A percentile compares a stretch with the other conserved stretches of the same genome.
These are phyloP conservation scores for Apteryx mantelli DNA, from an alignment of 2,113 vertebrate species.

Conservation along the genomic window DNA sequence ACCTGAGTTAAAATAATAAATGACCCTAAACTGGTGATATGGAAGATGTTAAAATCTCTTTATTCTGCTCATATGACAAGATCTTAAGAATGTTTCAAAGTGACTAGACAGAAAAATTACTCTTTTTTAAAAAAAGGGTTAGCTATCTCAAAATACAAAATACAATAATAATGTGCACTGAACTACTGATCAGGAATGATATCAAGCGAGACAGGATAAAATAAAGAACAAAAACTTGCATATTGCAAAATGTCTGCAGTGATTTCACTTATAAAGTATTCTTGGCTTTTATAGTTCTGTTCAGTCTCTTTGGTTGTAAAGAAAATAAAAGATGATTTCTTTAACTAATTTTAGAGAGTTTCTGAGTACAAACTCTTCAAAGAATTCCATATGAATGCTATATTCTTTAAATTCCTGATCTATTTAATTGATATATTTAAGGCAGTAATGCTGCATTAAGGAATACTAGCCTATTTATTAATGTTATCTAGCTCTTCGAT, in stretches of 20 bases:
- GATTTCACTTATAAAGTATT: neutral
- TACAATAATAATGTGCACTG: neutral
- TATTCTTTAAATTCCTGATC: neutral
- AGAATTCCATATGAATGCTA: neutral
- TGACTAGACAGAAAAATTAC: neutral
- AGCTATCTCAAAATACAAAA: neutral
- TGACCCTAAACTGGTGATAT: neutral
- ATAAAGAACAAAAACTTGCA: neutral
- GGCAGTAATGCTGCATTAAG: neutral
- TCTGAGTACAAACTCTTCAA: neutral
- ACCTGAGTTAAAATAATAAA: neutral
- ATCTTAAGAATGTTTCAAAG: neutral
- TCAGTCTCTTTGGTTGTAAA: neutral
- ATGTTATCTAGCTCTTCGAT: neutral
- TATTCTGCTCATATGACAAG: neutral
- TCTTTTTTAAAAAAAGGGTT: neutral
- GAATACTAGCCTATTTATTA: neutral
- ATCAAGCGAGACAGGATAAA: neutral
- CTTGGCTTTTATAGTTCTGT: neutral
- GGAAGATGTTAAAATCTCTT: neutral
- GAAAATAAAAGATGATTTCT: neutral
- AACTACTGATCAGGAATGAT: neutral
- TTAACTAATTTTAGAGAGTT: neutral
- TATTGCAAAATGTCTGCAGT: neutral
- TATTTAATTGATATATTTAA: neutral